These are phyloP conservation scores for Zaprionus nigranus DNA, from an alignment of 1,140 invertebrate species.

Conservation along the genomic window DNA sequence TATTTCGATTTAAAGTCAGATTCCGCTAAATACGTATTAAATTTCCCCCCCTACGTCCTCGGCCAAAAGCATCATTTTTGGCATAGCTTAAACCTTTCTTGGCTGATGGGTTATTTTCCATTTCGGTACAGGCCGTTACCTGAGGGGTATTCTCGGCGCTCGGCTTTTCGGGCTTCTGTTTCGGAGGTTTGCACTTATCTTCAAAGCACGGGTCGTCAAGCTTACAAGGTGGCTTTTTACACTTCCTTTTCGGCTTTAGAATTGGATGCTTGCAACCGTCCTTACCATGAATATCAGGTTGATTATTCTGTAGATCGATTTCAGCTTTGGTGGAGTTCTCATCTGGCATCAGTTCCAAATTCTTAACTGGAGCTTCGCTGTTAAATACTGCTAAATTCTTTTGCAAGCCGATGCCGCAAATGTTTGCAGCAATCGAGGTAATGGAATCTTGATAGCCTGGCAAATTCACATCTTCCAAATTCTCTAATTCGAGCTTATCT, in stretches of 20 bases:
- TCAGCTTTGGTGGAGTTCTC: constrained; percentile 14
- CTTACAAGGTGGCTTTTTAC: constrained; percentile 55
- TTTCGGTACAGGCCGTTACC: constrained; percentile 26
- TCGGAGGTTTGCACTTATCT: constrained; percentile 48
- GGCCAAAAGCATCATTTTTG: constrained; percentile 22
- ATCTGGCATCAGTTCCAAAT: not conserved
- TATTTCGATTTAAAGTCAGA: constrained; percentile 27
- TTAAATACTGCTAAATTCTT: constrained; percentile 20
- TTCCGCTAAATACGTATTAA: constrained; percentile 18
- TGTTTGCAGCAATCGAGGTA: constrained; percentile 69
- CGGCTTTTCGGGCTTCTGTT: constrained; percentile 51
- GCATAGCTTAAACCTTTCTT: constrained; percentile 9
- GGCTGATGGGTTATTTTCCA: not conserved
- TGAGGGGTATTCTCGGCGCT: constrained; percentile 22
- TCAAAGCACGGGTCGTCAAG: constrained; percentile 69
- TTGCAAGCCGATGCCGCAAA: constrained; percentile 71
- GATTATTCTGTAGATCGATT: constrained; percentile 28
- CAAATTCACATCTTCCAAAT: constrained; percentile 39
- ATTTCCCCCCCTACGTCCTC: not conserved
- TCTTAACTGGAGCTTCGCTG: not conserved
- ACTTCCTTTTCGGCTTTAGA: constrained; percentile 64
- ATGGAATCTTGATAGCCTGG: constrained; percentile 65
- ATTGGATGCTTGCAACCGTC: constrained; percentile 67
- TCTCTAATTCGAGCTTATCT: constrained; percentile 36
- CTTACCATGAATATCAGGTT: not conserved